phyloP scores from a whole-genome alignment of 2,797 vertebrate species.

The Lutjanus argentimaculatus region DNA sequence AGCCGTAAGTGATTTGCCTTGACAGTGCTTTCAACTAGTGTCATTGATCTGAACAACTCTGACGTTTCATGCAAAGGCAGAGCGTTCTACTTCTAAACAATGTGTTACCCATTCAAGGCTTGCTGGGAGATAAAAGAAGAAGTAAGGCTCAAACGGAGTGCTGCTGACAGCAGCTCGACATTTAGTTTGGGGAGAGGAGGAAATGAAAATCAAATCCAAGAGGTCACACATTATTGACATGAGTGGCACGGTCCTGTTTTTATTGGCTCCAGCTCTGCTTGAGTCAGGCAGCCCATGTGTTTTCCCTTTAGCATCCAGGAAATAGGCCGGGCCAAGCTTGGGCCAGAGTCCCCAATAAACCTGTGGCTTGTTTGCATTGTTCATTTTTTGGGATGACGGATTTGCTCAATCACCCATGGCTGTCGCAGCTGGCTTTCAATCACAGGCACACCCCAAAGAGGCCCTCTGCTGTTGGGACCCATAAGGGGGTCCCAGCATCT shows the following conservation, averaged over 20 bases:
- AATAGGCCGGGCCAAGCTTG: constrained; percentile 45
- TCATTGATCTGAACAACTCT: constrained; percentile 12
- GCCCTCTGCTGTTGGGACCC: constrained; percentile 26
- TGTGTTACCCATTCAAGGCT: constrained; percentile 44
- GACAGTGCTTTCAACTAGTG: constrained; percentile 8
- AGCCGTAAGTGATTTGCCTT: not conserved
- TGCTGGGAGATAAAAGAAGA: constrained; percentile 47
- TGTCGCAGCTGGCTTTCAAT: constrained; percentile 80
- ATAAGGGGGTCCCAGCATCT: constrained; percentile 65
- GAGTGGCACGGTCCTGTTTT: constrained; percentile 69
- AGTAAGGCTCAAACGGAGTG: constrained; percentile 29
- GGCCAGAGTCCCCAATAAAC: constrained; percentile 58
- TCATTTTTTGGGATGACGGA: constrained; percentile 76
- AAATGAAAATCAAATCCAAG: constrained; percentile 80
- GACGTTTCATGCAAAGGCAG: constrained; percentile 21
- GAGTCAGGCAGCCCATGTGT: constrained; percentile 74
- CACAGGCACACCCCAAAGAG: constrained; percentile 60
- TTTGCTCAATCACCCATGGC: constrained; percentile 81
- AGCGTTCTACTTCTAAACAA: constrained; percentile 7
- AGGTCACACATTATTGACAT: constrained; percentile 76
- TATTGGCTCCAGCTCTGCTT: constrained; percentile 65
- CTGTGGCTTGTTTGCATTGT: constrained; percentile 74
- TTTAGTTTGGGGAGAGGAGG: constrained; percentile 53
- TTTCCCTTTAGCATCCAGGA: constrained; percentile 80
- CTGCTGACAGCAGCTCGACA: constrained; percentile 50